Evolutionary conservation across 2,888 invertebrate species (phyloP).

Genomic region (Chironomus tentans): DNA sequence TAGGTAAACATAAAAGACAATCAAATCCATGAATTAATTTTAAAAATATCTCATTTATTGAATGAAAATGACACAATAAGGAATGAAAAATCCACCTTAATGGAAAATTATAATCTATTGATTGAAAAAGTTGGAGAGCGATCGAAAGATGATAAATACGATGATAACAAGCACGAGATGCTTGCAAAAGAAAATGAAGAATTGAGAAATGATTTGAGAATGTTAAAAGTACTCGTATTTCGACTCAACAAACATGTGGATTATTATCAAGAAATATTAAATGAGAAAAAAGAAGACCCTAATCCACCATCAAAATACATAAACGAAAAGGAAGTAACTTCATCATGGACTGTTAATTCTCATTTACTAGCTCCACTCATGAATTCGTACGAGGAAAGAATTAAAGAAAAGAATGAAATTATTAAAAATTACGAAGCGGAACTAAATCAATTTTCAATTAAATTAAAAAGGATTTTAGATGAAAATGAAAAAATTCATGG

Average conservation of each 20-base stretch:
- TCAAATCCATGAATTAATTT: not conserved
- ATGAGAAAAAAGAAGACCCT: conserved; percentile 28
- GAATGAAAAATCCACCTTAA: conserved; percentile 44
- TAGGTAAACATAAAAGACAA: conserved; percentile 14
- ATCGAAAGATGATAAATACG: conserved; percentile 36
- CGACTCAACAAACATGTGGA: conserved; percentile 69
- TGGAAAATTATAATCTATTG: conserved; percentile 47
- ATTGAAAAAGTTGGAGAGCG: conserved; percentile 38
- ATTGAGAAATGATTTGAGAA: conserved; percentile 56
- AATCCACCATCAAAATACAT: conserved; percentile 2
- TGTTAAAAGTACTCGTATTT: conserved; percentile 68
- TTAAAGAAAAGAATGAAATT: conserved; percentile 64
- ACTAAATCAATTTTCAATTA: conserved; percentile 60
- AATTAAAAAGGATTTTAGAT: conserved; percentile 56
- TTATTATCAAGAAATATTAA: conserved; percentile 60
- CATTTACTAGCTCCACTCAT: conserved; percentile 53
- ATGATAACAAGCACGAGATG: conserved; percentile 38
- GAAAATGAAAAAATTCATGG: conserved; percentile 59
- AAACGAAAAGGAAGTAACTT: not conserved
- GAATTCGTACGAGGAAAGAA: conserved; percentile 68
- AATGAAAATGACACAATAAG: conserved; percentile 53
- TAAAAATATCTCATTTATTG: conserved; percentile 41
- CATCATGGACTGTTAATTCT: conserved; percentile 32
- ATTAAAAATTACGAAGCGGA: conserved; percentile 61
- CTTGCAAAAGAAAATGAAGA: conserved; percentile 49